Evolutionary conservation across 2,113 vertebrate species (phyloP), one percentile per base, ranked within the genome.

Genomic region (Notarius quadriscutis): DNA sequence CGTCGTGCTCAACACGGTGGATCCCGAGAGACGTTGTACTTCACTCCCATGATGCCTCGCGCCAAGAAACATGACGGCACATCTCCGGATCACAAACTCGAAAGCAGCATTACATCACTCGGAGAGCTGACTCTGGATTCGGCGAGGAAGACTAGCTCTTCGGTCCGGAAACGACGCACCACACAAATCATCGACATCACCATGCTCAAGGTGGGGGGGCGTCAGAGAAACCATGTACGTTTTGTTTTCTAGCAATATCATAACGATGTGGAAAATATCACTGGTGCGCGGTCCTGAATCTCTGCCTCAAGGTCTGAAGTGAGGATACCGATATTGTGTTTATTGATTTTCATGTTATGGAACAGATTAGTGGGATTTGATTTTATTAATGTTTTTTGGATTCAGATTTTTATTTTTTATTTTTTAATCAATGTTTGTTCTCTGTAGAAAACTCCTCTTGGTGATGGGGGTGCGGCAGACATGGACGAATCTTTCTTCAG

Each of bases 21-120:
- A 12, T 97, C 97, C 1, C 83, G 97, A 88, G 96, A 97, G 92
- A 97, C 96, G 0, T 94, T 98, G 22, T 98, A 96, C 91, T 98
- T 98, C 50, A 98, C 97, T 0, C 97, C 98, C 6, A 95, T 97
- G 87, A 94, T 93, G 57, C 8, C 90, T 60, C 87, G 91, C 88
- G 91, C 92, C 41, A 57, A 34, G 12, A 62, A 75, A 12, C 75
- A 30, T 10, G 50, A 88, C 2, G 41, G 4, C 7, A 14, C 11
- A 1, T 48, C 60, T 22, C 93, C 91, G 27, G 80, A 93, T 0
- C 86, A 91, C 0, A 95, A 93, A 11, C 83, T 93, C 88, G 94
- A 96, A 74, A 93, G 89, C 93, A 96, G 95, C 51, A 0, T 94
- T 2, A 88, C 87, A 7, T 96, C 95, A 22, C 22, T 93, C 7